Evolutionary conservation across 2,888 invertebrate genomes (phyloP).

Genomic region (Perizoma affinitatum): DNA sequence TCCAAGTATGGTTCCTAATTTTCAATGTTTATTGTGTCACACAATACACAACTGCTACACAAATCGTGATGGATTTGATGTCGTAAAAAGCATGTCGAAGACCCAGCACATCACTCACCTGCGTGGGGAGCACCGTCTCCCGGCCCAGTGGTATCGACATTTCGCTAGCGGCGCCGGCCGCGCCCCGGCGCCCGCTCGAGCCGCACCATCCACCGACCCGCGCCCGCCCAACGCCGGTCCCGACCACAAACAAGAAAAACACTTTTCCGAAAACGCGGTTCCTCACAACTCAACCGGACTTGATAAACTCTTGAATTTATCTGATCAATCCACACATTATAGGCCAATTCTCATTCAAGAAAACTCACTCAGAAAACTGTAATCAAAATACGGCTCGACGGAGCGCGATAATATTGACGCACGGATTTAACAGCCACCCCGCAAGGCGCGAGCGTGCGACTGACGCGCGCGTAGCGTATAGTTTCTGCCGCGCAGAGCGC

Average conservation of each 20-base stretch:
- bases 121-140: constrained; percentile 80
- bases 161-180: constrained; percentile 82
- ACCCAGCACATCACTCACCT: constrained; percentile 64
- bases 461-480: constrained; percentile 59
- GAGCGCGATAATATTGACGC: constrained; percentile 53
- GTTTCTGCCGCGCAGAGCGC: constrained; percentile 49
- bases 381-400: constrained; percentile 53
- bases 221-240: constrained; percentile 52
- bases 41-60: constrained; percentile 1
- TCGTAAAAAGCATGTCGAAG: constrained; percentile 10
- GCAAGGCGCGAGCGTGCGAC: constrained; percentile 72
- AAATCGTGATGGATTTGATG: constrained; percentile 7
- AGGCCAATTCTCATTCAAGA: constrained; percentile 48
- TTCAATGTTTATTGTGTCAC: background rate
- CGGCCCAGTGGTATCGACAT: constrained; percentile 83
- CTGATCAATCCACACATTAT: constrained; percentile 52
- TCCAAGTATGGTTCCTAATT: background rate
- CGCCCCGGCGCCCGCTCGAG: constrained; percentile 80
- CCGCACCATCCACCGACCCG: constrained; percentile 77
- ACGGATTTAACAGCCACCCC: constrained; percentile 58
- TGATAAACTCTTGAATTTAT: constrained; percentile 44
- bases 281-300: constrained; percentile 50
- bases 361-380: constrained; percentile 42
- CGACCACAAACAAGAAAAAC: constrained; percentile 71
- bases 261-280: constrained; percentile 66